Evolutionary conservation across 2,113 vertebrate genomes (phyloP), one percentile per base, ranked within the genome.

Genomic region (Hippoglossus stenolepis): DNA sequence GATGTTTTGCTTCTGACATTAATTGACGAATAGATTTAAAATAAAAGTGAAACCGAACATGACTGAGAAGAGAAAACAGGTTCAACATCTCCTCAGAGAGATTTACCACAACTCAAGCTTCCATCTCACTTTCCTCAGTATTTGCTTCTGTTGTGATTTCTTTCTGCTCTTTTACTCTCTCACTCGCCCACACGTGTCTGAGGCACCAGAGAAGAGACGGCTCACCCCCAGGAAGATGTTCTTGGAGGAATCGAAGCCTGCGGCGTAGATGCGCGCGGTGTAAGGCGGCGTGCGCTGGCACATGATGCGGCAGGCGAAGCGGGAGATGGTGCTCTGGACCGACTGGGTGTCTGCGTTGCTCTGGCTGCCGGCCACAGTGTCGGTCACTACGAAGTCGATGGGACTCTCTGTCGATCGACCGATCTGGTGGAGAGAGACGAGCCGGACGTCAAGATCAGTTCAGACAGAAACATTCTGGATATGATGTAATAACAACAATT

Each of bases 211-310:
- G 18, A 26, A 57, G 56, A 54, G 54, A 4, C 38, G 4, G 43
- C 89, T 96, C 95, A 99, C 98, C 96, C 98, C 98, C 23, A 99
- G 96, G 89, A 99, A 99, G 89, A 99, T 99, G 94, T 99, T 99
- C 93, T 99, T 99, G 54, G 98, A 99, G 31, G 97, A 99, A 89
- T 99, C 98, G 80, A 99, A 99, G 83, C 98, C 98, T 4, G 98
- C 98, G 28, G 98, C 98, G 24, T 96, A 99, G 94, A 99, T 99
- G 79, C 96, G 95, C n/a, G 98, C 97, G 8, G 96, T 97, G 87
- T 97, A 97, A 70, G 98, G 97, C 31, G 97, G 96, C 73, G 95
- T 96, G 78, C 98, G 95, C 93, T 99, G 97, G 90, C 98, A 99
- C 72, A 97, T 97, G 93, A 99, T 97, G 86, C 98, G 96, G 93